These are phyloP conservation scores for Cololabis saira DNA, from an alignment of 2,113 vertebrate genomes.

Conservation along the genomic window DNA sequence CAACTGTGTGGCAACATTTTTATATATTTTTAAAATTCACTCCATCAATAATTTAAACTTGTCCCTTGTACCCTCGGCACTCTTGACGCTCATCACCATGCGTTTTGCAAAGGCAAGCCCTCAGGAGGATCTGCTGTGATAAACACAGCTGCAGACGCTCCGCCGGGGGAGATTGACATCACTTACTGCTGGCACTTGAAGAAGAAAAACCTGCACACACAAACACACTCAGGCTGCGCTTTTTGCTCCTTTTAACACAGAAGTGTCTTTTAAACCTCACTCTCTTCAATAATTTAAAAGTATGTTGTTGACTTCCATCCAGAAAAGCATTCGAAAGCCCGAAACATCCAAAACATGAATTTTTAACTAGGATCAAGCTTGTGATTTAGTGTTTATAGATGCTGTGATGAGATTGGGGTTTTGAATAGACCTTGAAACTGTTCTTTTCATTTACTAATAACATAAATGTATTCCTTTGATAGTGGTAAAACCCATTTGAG, in stretches of 20 bases:
- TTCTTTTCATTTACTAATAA: too few species aligned
- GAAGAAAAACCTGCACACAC: conserved; percentile 5
- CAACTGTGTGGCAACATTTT: neutral
- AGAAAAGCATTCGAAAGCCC: too few species aligned
- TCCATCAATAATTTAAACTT: conserved; percentile 43
- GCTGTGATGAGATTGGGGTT: too few species aligned
- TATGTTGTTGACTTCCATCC: too few species aligned
- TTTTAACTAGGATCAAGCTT: too few species aligned
- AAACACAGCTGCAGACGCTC: conserved; percentile 49
- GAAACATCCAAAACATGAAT: too few species aligned
- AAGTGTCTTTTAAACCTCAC: too few species aligned
- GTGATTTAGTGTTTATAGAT: too few species aligned
- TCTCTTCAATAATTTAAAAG: too few species aligned
- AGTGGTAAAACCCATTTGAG: too few species aligned
- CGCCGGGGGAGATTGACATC: neutral
- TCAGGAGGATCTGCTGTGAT: conserved; percentile 27
- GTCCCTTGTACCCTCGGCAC: conserved; percentile 13
- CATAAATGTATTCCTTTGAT: too few species aligned
- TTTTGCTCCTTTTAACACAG: conserved; percentile 6
- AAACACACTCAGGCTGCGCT: neutral
- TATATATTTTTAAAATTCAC: neutral
- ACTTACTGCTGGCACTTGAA: conserved; percentile 2
- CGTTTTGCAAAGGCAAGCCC: conserved; percentile 32
- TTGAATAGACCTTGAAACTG: too few species aligned
- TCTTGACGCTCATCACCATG: conserved; percentile 20